phyloP scores from a whole-genome alignment of 2,113 vertebrate species.

The Sylvilagus bachmani region DNA sequence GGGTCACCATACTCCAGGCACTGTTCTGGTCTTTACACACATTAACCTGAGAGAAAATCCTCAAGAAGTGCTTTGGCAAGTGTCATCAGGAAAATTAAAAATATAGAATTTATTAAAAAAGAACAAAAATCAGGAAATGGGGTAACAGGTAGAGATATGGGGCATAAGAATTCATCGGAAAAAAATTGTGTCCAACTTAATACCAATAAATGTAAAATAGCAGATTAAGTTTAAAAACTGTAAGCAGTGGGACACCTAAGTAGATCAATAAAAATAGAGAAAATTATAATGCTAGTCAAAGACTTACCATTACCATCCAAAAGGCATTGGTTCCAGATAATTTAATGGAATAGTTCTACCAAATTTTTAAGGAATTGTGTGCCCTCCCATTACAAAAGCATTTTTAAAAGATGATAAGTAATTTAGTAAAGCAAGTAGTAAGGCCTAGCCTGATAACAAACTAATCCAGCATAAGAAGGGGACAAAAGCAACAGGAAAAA shows the following conservation, averaged over 20 bases:
- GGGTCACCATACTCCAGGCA: neutral
- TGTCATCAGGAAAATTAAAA: neutral
- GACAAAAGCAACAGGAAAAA: neutral
- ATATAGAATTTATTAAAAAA: neutral
- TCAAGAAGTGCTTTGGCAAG: neutral
- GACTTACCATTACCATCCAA: neutral
- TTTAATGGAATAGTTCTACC: neutral
- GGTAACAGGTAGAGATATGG: neutral
- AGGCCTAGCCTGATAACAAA: neutral
- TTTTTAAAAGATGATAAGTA: neutral
- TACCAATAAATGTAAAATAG: neutral
- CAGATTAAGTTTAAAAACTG: neutral
- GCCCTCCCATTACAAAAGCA: neutral
- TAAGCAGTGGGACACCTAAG: neutral
- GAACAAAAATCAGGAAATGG: neutral
- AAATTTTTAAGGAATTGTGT: neutral
- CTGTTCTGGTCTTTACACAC: neutral
- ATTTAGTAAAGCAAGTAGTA: neutral
- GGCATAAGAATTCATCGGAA: neutral
- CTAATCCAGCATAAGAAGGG: neutral
- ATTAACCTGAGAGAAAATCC: neutral
- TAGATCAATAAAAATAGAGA: neutral
- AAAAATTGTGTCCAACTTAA: neutral
- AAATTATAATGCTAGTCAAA: conserved; percentile 12
- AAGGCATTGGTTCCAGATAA: neutral